phyloP scores from a whole-genome alignment of 2,888 invertebrate species.

The Chrysina gloriosa region DNA sequence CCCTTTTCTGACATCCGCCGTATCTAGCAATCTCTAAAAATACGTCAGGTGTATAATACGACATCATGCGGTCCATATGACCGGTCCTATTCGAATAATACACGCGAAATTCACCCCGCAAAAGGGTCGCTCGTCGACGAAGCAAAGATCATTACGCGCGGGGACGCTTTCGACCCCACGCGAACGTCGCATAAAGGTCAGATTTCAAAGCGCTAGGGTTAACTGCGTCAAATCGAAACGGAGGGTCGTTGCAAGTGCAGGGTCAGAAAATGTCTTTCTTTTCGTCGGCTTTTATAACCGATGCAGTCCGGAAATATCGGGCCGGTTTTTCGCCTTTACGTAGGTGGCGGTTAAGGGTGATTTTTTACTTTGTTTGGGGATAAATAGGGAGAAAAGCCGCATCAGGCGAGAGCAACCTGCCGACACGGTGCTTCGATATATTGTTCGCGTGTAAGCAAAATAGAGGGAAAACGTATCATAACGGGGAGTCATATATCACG shows the following conservation, averaged over 20 bases:
- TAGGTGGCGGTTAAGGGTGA: slow-evolving; percentile 17
- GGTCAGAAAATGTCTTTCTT: slow-evolving; percentile 61
- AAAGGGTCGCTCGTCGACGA: slow-evolving; percentile 56
- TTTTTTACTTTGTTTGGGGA: background rate
- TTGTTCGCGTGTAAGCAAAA: slow-evolving; percentile 35
- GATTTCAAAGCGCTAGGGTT: slow-evolving; percentile 54
- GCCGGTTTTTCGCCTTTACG: slow-evolving; percentile 21
- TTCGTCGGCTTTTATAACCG: slow-evolving; percentile 60
- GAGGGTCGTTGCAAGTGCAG: slow-evolving; percentile 51
- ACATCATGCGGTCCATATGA: slow-evolving; percentile 53
- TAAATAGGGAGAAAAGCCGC: slow-evolving; percentile 49
- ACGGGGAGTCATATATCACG: slow-evolving; percentile 24
- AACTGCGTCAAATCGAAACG: slow-evolving; percentile 60
- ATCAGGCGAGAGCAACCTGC: slow-evolving; percentile 51
- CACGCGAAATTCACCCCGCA: slow-evolving; percentile 50
- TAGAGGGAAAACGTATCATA: slow-evolving; percentile 18
- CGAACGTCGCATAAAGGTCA: slow-evolving; percentile 47
- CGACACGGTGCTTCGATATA: slow-evolving; percentile 45
- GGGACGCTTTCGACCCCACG: slow-evolving; percentile 45
- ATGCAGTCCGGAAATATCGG: background rate
- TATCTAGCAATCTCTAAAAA: slow-evolving; percentile 3
- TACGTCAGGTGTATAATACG: slow-evolving; percentile 24
- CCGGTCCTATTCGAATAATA: slow-evolving; percentile 57
- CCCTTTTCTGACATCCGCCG: too few species aligned
- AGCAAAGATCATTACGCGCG: slow-evolving; percentile 54